Evolutionary conservation across 2,888 invertebrate genomes (phyloP), one percentile per base, ranked within the genome.

Genomic region (Sphecodes monilicornis): DNA sequence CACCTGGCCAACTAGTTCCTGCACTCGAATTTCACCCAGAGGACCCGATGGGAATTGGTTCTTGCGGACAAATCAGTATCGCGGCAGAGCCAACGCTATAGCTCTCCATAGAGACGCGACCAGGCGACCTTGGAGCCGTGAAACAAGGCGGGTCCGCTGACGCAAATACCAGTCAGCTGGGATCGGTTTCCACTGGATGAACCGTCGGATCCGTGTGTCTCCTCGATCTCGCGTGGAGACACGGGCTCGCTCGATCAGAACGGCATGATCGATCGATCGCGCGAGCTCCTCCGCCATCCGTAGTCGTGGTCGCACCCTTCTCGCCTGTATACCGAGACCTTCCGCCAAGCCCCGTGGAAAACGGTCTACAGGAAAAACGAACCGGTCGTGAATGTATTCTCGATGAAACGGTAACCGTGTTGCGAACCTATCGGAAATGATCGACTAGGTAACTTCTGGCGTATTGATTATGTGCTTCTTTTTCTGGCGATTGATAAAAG

Each of bases 101-200:
- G 50, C 50, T 50, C 50, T 66, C 68, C 64, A 36, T 13, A n/a
- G 82, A 78, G 86, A 84, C 86, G 85, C 78, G 82, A 86, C 82
- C 79, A 88, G 86, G 80, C 84, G 86, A 88, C 86, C 87, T 90
- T 90, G 90, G 89, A 26, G 39, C 86, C 74, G 86, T 84, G 84
- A 84, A 88, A 81, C 79, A 83, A 85, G 86, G 86, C 84, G 88
- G 82, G 80, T 71, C 77, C 86, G 80, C 78, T 86, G 89, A 90
- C 87, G 90, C 89, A 82, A 84, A 84, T 84, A 88, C 82, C 89
- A 86, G 90, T 88, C 90, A 86, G 82, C 90, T 85, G 80, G 86
- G 89, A 91, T 90, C 89, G 92, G 89, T 92, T 93, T 93, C 92
- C 93, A 92, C 85, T 91, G 91, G 92, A 90, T 92, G 90, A 92